Evolutionary conservation across 2,888 invertebrate genomes (phyloP).

Genomic region (Abrostola tripartita): DNA sequence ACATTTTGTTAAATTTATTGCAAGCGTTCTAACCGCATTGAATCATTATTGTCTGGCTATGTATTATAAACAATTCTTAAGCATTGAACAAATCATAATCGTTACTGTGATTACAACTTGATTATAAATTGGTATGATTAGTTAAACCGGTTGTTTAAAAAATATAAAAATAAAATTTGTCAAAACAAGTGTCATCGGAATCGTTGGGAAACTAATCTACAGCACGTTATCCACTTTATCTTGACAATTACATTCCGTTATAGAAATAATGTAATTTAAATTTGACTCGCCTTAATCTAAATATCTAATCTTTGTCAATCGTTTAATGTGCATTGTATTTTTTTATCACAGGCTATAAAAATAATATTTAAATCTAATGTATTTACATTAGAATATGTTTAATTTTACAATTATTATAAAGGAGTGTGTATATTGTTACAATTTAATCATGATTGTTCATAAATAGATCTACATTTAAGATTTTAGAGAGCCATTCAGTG

Average conservation of each 20-base stretch:
- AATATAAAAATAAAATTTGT: too few species aligned
- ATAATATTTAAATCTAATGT: slow-evolving; percentile 1
- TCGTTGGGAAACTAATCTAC: slow-evolving; percentile 9
- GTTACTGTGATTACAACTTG: slow-evolving; percentile 5
- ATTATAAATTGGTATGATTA: too few species aligned
- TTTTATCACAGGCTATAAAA: slow-evolving; percentile 2
- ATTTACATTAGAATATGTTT: background rate
- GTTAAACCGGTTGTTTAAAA: too few species aligned
- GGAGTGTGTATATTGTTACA: background rate
- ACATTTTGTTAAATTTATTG: slow-evolving; percentile 18
- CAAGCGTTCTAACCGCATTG: slow-evolving; percentile 6
- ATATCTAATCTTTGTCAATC: slow-evolving; percentile 1
- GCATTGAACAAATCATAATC: background rate
- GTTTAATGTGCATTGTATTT: slow-evolving; percentile 4
- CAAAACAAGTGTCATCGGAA: slow-evolving; percentile 15
- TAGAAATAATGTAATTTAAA: background rate
- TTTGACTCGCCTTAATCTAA: background rate
- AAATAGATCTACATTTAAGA: too few species aligned
- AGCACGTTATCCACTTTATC: slow-evolving; percentile 4
- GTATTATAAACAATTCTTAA: slow-evolving; percentile 3
- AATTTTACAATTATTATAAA: slow-evolving; percentile 2
- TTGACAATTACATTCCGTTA: slow-evolving; percentile 28
- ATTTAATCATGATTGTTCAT: too few species aligned
- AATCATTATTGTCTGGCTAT: slow-evolving; percentile 7
- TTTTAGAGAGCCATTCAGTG: too few species aligned